Conservation (phyloP, 2,888 invertebrate species). For the Belgica antarctica region DNA sequence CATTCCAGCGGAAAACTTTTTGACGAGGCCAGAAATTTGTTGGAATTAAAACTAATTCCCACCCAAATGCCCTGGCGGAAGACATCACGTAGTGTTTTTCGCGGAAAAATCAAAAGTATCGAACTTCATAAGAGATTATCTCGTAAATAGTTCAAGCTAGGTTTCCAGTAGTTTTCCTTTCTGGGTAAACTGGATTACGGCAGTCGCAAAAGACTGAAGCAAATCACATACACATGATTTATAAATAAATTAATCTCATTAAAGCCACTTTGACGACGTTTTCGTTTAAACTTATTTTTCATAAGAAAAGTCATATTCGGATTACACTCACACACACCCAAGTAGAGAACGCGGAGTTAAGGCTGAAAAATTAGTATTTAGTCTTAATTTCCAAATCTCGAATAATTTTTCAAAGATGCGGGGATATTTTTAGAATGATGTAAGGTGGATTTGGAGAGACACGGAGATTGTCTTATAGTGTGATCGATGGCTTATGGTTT, state of each 20-base stretch:
- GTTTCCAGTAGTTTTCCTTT: background rate
- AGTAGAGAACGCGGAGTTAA: constrained; percentile 5
- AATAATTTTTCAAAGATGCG: constrained; percentile 36
- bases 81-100: background rate
- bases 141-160: background rate
- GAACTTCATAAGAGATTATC: background rate
- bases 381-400: constrained; percentile 42
- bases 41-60: background rate
- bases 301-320: constrained; percentile 40
- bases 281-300: constrained; percentile 27
- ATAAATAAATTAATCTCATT: constrained; percentile 43
- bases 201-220: constrained; percentile 30
- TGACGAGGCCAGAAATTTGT: background rate
- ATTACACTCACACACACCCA: constrained; percentile 24
- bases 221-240: constrained; percentile 37
- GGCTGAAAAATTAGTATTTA: constrained; percentile 42
- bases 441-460: no score
- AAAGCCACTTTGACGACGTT: constrained; percentile 19
- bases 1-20: no score
- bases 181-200: constrained; percentile 34
- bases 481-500: no score
- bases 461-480: no score
- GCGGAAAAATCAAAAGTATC: no score
- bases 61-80: constrained; percentile 1
- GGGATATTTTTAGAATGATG: no score